Evolutionary conservation across 2,888 invertebrate species (phyloP).

Genomic region (Acanthopleura granulata): DNA sequence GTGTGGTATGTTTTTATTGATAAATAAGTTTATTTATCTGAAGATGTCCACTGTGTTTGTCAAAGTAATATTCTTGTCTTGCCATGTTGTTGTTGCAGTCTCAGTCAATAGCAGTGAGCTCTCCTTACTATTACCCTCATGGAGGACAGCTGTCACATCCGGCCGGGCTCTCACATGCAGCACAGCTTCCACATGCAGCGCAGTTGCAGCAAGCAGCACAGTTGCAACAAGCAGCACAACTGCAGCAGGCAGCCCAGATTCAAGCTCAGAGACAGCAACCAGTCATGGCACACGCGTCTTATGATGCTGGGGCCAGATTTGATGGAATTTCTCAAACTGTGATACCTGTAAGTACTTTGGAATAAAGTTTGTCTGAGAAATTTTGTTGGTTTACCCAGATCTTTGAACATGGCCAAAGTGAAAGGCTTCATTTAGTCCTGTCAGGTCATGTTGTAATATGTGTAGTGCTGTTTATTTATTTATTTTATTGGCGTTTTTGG

Average conservation of each 20-base stretch:
- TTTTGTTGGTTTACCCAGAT: neutral
- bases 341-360: conserved; percentile 74
- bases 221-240: conserved; percentile 13
- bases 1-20: too few relatives aligned
- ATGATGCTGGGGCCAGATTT: conserved; percentile 86
- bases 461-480: too few relatives aligned
- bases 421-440: neutral
- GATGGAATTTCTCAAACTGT: conserved; percentile 83
- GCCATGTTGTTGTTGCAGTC: neutral
- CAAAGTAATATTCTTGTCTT: neutral
- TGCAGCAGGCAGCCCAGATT: conserved; percentile 8
- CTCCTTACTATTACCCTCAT: neutral
- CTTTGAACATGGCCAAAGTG: neutral
- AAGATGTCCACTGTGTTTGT: too few relatives aligned
- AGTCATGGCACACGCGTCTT: conserved; percentile 72
- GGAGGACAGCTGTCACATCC: neutral
- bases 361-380: neutral
- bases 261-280: conserved; percentile 38
- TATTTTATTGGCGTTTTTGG: too few relatives aligned
- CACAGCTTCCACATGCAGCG: conserved; percentile 1
- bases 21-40: too few relatives aligned
- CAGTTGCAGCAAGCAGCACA: conserved; percentile 11
- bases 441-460: too few relatives aligned
- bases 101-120: conserved; percentile 2
- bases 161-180: neutral